Conservation (phyloP, 2,797 vertebrate species). For the Scolopax rusticola region DNA sequence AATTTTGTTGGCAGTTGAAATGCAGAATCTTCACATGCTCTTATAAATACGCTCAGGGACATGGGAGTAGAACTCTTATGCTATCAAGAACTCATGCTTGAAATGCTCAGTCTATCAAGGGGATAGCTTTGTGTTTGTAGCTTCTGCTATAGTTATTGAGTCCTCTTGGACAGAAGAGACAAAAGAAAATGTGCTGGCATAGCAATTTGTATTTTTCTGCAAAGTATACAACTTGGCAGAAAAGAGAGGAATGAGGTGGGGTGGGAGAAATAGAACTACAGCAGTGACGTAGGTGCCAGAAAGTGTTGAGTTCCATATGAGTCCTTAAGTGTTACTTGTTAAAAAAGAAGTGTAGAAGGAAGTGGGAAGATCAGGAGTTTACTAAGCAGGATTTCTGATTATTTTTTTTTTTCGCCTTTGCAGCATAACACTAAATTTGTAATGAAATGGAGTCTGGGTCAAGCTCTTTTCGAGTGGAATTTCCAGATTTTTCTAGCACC, state of each 20-base stretch:
- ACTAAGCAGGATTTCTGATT: neutral
- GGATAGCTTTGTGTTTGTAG: neutral
- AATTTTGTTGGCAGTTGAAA: neutral
- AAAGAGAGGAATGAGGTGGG: neutral
- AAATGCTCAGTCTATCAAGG: neutral
- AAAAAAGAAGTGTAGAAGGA: neutral
- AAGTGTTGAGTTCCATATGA: neutral
- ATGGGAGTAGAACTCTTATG: neutral
- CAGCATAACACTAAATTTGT: constrained; percentile 76
- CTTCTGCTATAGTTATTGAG: neutral
- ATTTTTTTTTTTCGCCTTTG: constrained; percentile 37
- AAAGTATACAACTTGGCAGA: neutral
- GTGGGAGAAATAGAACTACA: neutral
- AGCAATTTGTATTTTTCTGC: neutral
- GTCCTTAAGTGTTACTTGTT: neutral
- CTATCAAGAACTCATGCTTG: neutral
- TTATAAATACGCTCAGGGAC: too few species aligned
- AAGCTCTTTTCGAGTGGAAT: constrained; percentile 88
- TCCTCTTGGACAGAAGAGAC: neutral
- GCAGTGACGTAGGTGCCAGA: neutral
- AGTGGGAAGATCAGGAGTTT: neutral
- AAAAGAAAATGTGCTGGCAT: neutral
- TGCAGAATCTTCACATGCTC: neutral
- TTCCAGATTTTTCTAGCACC: constrained; percentile 89
- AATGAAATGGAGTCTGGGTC: constrained; percentile 87